These are phyloP conservation scores for Machimus atricapillus DNA, from an alignment of 2,888 invertebrate species.

Conservation along the genomic window DNA sequence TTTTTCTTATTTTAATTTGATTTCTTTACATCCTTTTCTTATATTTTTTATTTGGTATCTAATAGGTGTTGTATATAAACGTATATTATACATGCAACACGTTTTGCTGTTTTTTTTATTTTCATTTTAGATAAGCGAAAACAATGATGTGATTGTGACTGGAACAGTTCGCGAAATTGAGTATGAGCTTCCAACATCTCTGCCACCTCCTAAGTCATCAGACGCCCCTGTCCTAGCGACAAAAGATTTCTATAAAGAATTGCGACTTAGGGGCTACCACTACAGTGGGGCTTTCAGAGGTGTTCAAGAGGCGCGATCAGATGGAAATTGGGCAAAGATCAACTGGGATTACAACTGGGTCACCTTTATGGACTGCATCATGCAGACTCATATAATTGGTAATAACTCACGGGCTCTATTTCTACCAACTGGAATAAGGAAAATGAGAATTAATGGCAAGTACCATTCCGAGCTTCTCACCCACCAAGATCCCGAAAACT, in stretches of 20 bases:
- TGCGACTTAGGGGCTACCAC: constrained; percentile 75
- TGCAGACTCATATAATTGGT: constrained; percentile 80
- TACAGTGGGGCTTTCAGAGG: constrained; percentile 61
- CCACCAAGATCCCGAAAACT: constrained; percentile 55
- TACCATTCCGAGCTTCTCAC: constrained; percentile 67
- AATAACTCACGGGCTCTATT: constrained; percentile 73
- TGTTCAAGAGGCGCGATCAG: constrained; percentile 56
- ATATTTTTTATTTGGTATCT: too few species aligned
- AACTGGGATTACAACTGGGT: constrained; percentile 87
- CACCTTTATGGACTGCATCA: constrained; percentile 86
- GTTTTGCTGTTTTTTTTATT: too few species aligned
- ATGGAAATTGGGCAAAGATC: constrained; percentile 58
- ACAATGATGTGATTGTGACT: constrained; percentile 73
- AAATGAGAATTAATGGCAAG: constrained; percentile 72
- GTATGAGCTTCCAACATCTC: constrained; percentile 41
- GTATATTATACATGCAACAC: too few species aligned
- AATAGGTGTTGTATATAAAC: too few species aligned
- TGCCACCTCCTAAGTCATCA: constrained; percentile 50
- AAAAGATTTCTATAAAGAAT: constrained; percentile 74
- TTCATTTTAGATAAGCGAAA: constrained; percentile 68
- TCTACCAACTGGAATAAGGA: constrained; percentile 78
- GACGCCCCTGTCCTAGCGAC: constrained; percentile 62
- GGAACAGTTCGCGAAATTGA: constrained; percentile 68
- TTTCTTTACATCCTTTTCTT: too few species aligned
- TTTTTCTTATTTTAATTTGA: too few species aligned